These are phyloP conservation scores for Oryzias curvinotus DNA, from an alignment of 2,113 vertebrate genomes.

Conservation along the genomic window DNA sequence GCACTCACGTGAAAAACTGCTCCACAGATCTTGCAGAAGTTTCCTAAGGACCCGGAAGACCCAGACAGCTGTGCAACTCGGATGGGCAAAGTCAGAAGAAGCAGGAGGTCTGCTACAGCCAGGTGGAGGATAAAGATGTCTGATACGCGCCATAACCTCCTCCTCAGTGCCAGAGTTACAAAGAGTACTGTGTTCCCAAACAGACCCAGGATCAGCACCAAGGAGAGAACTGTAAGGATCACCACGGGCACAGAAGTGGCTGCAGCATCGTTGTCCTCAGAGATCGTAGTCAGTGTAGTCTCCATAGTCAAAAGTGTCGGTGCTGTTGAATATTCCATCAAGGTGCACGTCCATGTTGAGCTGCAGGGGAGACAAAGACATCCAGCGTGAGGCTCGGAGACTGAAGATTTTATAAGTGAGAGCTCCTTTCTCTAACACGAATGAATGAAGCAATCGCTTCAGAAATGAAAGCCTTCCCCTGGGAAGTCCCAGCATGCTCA, in stretches of 20 bases:
- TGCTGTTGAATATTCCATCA: constrained; percentile 54
- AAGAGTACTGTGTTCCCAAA: constrained; percentile 78
- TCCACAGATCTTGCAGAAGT: constrained; percentile 75
- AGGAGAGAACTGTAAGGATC: constrained; percentile 68
- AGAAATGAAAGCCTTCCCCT: not conserved
- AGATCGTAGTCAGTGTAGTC: constrained; percentile 32
- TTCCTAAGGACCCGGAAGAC: constrained; percentile 52
- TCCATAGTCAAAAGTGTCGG: not conserved
- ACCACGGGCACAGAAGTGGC: constrained; percentile 38
- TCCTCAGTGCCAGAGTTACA: constrained; percentile 66
- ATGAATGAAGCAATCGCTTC: not conserved
- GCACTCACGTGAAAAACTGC: constrained; percentile 75
- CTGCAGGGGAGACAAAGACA: constrained; percentile 21
- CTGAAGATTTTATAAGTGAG: not conserved
- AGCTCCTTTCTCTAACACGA: not conserved
- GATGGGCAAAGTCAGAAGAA: constrained; percentile 81
- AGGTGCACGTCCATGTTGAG: constrained; percentile 29
- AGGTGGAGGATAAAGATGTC: constrained; percentile 83
- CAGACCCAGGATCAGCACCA: constrained; percentile 76
- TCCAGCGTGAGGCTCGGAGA: constrained; percentile 1
- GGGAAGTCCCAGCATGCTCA: constrained; percentile 13
- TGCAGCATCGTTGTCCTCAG: constrained; percentile 24
- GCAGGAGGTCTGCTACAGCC: constrained; percentile 71
- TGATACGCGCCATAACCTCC: constrained; percentile 62
- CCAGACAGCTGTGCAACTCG: constrained; percentile 72